Evolutionary conservation across 23 tunicate genomes (phyloP).

Genomic region (Halocynthia aurantium): DNA sequence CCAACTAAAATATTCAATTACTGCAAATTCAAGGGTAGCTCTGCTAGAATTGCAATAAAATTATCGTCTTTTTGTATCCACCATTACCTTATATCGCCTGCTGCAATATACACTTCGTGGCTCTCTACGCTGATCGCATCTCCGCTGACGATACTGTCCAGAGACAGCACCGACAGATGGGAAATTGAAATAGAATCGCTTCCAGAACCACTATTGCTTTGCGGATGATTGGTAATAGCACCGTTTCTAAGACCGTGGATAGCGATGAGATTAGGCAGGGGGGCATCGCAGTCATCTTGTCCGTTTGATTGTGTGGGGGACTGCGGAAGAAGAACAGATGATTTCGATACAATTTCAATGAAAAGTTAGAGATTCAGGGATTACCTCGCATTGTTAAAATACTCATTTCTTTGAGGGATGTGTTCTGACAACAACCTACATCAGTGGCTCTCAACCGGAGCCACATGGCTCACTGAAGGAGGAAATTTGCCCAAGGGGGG

Average conservation of each 20-base stretch:
- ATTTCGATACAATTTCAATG: neutral
- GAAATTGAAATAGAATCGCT: conserved; percentile 91
- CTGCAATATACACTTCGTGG: conserved; percentile 81
- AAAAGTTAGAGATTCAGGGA: neutral
- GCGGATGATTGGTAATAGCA: neutral
- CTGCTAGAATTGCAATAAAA: too few relatives aligned
- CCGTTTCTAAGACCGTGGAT: too few relatives aligned
- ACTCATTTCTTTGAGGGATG: neutral
- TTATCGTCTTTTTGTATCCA: too few relatives aligned
- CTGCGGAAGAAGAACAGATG: conserved; percentile 14
- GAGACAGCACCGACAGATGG: conserved; percentile 85
- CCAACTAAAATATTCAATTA: too few relatives aligned
- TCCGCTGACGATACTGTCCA: conserved; percentile 87
- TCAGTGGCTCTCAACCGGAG: too few relatives aligned
- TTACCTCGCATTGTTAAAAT: neutral
- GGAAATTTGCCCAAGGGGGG: too few relatives aligned
- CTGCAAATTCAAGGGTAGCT: too few relatives aligned
- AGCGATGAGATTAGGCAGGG: too few relatives aligned
- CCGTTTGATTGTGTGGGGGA: conserved; percentile 49
- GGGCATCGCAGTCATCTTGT: neutral
- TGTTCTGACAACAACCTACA: neutral
- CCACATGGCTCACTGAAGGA: too few relatives aligned
- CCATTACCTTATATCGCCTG: conserved; percentile 74
- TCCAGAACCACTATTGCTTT: conserved; percentile 38
- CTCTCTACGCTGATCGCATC: conserved; percentile 78